phyloP scores from a whole-genome alignment of 2,888 invertebrate genomes.

The Cacoxenus indagator region DNA sequence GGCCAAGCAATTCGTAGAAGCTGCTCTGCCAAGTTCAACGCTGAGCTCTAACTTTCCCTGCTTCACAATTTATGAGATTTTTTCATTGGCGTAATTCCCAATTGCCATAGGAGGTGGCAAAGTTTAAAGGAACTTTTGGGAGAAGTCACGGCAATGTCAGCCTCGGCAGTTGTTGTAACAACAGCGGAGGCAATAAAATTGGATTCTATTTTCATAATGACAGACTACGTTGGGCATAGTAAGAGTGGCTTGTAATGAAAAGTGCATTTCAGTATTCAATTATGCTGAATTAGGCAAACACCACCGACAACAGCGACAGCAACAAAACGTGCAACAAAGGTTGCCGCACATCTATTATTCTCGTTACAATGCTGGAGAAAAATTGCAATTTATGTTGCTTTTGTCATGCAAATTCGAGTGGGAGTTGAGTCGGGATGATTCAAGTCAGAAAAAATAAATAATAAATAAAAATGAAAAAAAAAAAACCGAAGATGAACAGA shows the following conservation, averaged over 20 bases:
- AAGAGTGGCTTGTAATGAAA: slow-evolving; percentile 48
- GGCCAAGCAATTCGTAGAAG: slow-evolving; percentile 39
- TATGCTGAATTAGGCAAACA: slow-evolving; percentile 30
- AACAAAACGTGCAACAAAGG: slow-evolving; percentile 6
- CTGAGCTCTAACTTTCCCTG: slow-evolving; percentile 46
- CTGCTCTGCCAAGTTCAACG: no score
- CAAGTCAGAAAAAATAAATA: no score
- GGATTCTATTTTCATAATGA: slow-evolving; percentile 63
- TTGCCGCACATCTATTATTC: slow-evolving; percentile 22
- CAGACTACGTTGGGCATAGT: not conserved
- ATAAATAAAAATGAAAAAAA: no score
- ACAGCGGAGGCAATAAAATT: slow-evolving; percentile 59
- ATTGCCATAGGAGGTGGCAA: not conserved
- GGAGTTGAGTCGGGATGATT: slow-evolving; percentile 52
- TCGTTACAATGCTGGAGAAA: slow-evolving; percentile 45
- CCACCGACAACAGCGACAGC: slow-evolving; percentile 31
- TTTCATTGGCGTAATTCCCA: slow-evolving; percentile 55
- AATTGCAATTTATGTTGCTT: slow-evolving; percentile 58
- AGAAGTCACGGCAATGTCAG: not conserved
- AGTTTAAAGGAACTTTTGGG: slow-evolving; percentile 32
- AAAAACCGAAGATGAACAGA: no score
- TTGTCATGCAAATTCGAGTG: slow-evolving; percentile 62
- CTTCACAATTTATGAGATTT: slow-evolving; percentile 60
- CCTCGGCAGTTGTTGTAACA: slow-evolving; percentile 42
- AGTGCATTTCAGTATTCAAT: slow-evolving; percentile 64